Base-by-base conservation (phyloP, 2,888 invertebrate species). In the Cryptophagus acutangulus region DNA sequence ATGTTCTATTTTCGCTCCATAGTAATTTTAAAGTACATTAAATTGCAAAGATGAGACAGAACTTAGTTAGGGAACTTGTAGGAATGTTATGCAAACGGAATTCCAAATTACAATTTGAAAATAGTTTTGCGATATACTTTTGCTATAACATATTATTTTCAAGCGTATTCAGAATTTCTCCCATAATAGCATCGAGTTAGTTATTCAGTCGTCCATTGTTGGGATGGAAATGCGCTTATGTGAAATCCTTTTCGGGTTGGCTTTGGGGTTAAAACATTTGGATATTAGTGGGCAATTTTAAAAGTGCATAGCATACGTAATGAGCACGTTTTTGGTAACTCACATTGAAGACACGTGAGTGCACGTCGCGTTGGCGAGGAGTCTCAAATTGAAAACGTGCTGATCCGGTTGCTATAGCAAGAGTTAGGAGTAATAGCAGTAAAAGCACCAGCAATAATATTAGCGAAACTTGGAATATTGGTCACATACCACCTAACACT, bases 311-410 rank as follows among this genome's bases (percentile, higher is more conserved):
- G 12, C n/a, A 13, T 12, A n/a, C 3, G 26, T 12, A 26, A 26
- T 26, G n/a, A 13, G 10, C 26, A 26, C 26, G 9, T 26, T 26
- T 26, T 26, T n/a, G 35, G 38, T 40, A 29, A 38, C 31, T 44
- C 40, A 31, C 44, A 40, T 44, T 44, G 40, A 33, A 26, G 25
- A 26, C 33, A 40, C 38, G 37, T 38, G 40, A 40, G 37, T 26
- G 26, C 12, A 12, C 26, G 26, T 13, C 26, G 26, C 26, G n/a
- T 18, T 36, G 36, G 20, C 26, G 26, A 40, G 40, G 39, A 45
- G 44, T 43, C 43, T 33, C 41, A 48, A 50, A 50, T 48, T 50
- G 50, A 50, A 48, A 50, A 48, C 50, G 50, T 50, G 50, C 43
- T 37, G 33, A 36, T 44, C 34, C 45, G 41, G 34, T 40, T 26